Evolutionary conservation across 2,113 vertebrate species (phyloP), one percentile per base, ranked within the genome.

Genomic region (Entomyzon cyanotis): DNA sequence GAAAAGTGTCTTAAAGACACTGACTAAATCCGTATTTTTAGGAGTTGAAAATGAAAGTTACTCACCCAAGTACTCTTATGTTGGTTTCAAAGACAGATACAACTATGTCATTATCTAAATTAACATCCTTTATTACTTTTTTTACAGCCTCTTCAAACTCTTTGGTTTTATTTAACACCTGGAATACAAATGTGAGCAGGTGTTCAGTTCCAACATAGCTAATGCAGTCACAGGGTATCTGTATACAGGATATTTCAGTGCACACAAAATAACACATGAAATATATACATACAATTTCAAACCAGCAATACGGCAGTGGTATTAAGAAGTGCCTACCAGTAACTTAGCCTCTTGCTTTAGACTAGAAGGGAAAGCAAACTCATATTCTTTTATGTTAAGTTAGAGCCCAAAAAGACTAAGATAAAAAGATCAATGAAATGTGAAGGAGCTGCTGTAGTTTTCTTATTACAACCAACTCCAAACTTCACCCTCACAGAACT

Each of bases 1-100:
- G 37, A 59, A 75, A 60, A 4, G 2, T 20, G 20, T 27, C 24
- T 65, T 47, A 41, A 69, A 62, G 44, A 77, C 47, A 59, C 19
- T 15, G 24, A 55, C 33, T 50, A n/a, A 68, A 20, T 2, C 7
- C 30, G 35, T 4, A n/a, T 21, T 50, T 85, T 56, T 33, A 69
- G 21, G 50, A 62, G 49, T 27, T 42, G 50, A 78, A 93, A 90
- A 92, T 10, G 35, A 4, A 92, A 56, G 39, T 52, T 83, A 97
- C 99, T 99, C 96, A 99, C 99, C 99, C 99, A 73, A 99, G 98
- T 89, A 99, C 99, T 97, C 99, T 98, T 95, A 99, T 99, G 98
- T 99, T 99, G 97, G 99, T 99, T 98, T 99, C 99, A 93, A 99
- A 99, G 77, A 99, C 99, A 19, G 99, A 99, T 35, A 99, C 99